A percentile compares a stretch with the other conserved stretches of the same genome.
These are phyloP conservation scores for Trichomalopsis sarcophagae DNA, from an alignment of 1,140 invertebrate genomes.

Conservation along the genomic window DNA sequence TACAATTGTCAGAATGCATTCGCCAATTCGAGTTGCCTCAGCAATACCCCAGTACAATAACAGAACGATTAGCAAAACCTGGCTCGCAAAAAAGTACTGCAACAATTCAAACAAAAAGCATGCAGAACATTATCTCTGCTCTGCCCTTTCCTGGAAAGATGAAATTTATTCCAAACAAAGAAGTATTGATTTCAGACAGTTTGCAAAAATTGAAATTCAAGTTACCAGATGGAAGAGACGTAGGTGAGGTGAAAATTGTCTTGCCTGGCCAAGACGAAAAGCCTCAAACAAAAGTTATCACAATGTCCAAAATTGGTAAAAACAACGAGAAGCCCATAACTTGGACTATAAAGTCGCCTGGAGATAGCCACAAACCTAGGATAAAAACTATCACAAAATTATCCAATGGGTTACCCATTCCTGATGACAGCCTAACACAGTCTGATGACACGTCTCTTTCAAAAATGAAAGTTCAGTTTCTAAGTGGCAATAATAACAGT, in stretches of 20 bases:
- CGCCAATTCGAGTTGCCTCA: slow-evolving; percentile 52
- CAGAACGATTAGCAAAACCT: neutral
- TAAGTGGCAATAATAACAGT: neutral
- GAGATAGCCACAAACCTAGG: neutral
- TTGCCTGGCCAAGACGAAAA: neutral
- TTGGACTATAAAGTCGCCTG: neutral
- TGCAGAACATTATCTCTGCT: neutral
- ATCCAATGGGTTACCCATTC: neutral
- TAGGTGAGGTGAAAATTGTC: slow-evolving; percentile 61
- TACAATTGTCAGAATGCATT: slow-evolving; percentile 29
- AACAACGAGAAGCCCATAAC: neutral
- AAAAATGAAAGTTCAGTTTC: neutral
- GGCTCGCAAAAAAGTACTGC: neutral
- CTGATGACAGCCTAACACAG: neutral
- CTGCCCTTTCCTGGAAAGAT: slow-evolving; percentile 17
- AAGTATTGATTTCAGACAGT: neutral
- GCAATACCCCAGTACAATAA: slow-evolving; percentile 53
- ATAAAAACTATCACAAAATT: slow-evolving; percentile 18
- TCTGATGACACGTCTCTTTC: neutral
- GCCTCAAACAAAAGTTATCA: slow-evolving; percentile 25
- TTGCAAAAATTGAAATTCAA: slow-evolving; percentile 61
- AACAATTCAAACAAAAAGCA: neutral
- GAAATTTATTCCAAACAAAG: neutral
- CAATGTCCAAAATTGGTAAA: slow-evolving; percentile 19
- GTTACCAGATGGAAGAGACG: slow-evolving; percentile 58